Evolutionary conservation across 37 sponge, comb jelly and placozoan species (phyloP).

Genomic region (Halichondria panicea): DNA sequence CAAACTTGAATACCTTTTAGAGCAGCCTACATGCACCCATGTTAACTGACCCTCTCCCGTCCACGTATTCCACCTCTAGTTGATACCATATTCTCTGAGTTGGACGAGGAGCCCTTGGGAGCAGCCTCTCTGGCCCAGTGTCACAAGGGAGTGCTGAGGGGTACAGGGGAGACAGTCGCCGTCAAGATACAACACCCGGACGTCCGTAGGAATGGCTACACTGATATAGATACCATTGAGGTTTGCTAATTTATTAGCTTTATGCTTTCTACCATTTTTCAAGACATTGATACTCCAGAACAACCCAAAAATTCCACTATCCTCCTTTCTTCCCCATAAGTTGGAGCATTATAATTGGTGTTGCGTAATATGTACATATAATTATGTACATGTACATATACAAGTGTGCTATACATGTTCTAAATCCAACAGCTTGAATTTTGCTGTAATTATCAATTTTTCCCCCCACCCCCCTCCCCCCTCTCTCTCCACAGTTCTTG

Average conservation of each 20-base stretch:
- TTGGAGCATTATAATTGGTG: too few relatives aligned
- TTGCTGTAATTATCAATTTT: background rate
- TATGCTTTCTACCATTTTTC: too few relatives aligned
- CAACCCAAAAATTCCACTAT: too few relatives aligned
- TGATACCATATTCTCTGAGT: conserved; percentile 69
- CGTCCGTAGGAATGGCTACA: conserved; percentile 76
- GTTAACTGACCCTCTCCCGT: background rate
- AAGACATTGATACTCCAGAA: too few relatives aligned
- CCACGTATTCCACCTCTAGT: background rate
- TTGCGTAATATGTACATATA: too few relatives aligned
- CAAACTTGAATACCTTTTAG: background rate
- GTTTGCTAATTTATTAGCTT: too few relatives aligned
- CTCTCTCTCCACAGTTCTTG: conserved; percentile 60
- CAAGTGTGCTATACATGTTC: too few relatives aligned
- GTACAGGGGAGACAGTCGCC: conserved; percentile 72
- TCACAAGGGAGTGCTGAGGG: conserved; percentile 70
- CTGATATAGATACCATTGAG: conserved; percentile 81
- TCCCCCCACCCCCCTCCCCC: background rate
- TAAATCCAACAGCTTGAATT: too few relatives aligned
- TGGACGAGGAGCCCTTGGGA: conserved; percentile 75
- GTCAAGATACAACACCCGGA: conserved; percentile 92
- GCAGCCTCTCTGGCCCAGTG: conserved; percentile 90
- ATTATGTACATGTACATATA: too few relatives aligned
- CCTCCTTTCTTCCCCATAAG: too few relatives aligned
- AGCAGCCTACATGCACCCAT: too few relatives aligned